Percentiles rank a stretch among this genome's conserved stretches.
Evolutionary conservation across 2,797 vertebrate genomes (phyloP).

Genomic region (Malurus leucopterus): DNA sequence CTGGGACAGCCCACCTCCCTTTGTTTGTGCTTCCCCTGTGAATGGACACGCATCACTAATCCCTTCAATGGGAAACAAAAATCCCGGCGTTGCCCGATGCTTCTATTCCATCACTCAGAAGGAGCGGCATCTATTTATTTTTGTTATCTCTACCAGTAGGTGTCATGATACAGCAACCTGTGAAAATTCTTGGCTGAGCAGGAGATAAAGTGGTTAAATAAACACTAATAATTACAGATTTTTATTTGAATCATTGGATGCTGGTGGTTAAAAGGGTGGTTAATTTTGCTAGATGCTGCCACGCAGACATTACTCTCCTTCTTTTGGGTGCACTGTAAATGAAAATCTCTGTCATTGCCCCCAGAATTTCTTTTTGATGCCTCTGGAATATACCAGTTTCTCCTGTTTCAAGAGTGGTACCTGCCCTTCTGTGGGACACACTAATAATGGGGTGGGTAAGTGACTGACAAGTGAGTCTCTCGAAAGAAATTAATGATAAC

Average conservation of each 20-base stretch:
- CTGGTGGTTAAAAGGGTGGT: background rate
- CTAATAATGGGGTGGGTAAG: background rate
- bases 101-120: background rate
- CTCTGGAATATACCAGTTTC: background rate
- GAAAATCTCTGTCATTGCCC: background rate
- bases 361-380: background rate
- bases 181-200: constrained; percentile 5
- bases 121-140: background rate
- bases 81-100: background rate
- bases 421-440: background rate
- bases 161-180: constrained; percentile 66
- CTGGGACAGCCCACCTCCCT: background rate
- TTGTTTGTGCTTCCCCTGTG: background rate
- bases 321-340: background rate
- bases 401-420: background rate
- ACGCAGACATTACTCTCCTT: background rate
- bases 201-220: constrained; percentile 13
- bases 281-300: background rate
- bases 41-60: fast-evolving
- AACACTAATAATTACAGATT: background rate
- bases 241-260: background rate
- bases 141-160: constrained; percentile 61
- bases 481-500: background rate
- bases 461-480: background rate
- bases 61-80: background rate